Base-by-base conservation (phyloP, 2,113 vertebrate genomes). In the Nothocercus julius region DNA sequence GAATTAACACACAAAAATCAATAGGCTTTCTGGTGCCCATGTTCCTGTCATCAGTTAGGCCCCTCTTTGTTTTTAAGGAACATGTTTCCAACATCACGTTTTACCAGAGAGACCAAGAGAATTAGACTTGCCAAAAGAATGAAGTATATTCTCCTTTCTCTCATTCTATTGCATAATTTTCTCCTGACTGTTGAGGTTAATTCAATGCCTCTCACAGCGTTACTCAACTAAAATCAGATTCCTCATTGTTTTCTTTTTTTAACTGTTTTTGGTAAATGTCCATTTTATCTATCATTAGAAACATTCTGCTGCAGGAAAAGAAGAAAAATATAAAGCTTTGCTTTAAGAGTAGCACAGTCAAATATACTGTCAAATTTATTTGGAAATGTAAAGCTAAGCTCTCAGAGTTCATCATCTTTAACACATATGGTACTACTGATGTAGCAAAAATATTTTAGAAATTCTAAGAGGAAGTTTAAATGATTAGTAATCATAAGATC, bases 111-210 rank as follows among this genome's bases (percentile, higher is more conserved):
- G 49, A 92, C 16, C n/a, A 70, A 80, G 28, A 17, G 44, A 69
- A 73, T 27, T 87, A 66, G 19, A 94, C 96, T 80, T 84, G 73
- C 80, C 83, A 94, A 92, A 88, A 96, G 61, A 81, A 42, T 40
- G 6, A 82, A 95, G 56, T 87, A 44, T 68, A 79, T 44, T 82
- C 85, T 95, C 44, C 56, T 59, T 90, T 84, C 25, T 30, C 30
- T 93, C 85, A 95, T 87, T 88, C 28, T 76, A 51, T 86, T 92
- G 87, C 54, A 36, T 67, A 4, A 56, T 36, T 72, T 64, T 89
- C 44, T 92, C n/a, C 24, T 85, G 24, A 63, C 45, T 94, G 47
- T 91, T 72, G 84, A 84, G 36, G 67, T 40, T 73, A 95, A 92
- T 95, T 45, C 81, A 91, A 70, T 75, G 93, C 19, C 59, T 89